Conservation (phyloP, 2,888 invertebrate species). For the Watsonalla cultraria region DNA sequence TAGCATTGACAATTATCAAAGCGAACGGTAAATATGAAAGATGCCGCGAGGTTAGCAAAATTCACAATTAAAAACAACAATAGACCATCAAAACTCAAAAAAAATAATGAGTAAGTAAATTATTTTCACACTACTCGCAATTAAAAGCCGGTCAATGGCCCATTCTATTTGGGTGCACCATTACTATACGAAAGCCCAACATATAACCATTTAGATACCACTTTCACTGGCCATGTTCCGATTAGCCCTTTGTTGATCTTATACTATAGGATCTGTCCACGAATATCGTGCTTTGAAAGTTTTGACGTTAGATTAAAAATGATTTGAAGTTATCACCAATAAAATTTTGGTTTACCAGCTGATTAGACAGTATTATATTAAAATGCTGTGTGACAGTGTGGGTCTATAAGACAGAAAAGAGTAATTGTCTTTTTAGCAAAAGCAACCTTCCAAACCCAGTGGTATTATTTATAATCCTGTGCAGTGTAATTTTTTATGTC, state of each 20-base stretch:
- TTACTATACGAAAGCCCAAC: background rate
- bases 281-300: background rate
- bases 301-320: background rate
- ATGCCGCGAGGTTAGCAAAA: no score
- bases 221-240: constrained; percentile 5
- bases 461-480: no score
- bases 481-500: no score
- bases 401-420: no score
- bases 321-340: background rate
- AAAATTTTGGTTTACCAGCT: no score
- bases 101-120: background rate
- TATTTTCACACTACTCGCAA: constrained; percentile 3
- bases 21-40: no score
- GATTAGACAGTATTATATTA: no score
- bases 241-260: background rate
- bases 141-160: constrained; percentile 22
- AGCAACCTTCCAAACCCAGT: no score
- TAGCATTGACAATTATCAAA: no score
- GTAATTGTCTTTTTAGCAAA: no score
- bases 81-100: background rate
- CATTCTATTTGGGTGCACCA: constrained; percentile 13
- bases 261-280: background rate
- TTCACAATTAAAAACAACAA: no score
- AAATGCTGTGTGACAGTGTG: no score
- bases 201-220: background rate